Conservation (phyloP, 2,797 vertebrate genomes). For the Dendrocincla fuliginosa region DNA sequence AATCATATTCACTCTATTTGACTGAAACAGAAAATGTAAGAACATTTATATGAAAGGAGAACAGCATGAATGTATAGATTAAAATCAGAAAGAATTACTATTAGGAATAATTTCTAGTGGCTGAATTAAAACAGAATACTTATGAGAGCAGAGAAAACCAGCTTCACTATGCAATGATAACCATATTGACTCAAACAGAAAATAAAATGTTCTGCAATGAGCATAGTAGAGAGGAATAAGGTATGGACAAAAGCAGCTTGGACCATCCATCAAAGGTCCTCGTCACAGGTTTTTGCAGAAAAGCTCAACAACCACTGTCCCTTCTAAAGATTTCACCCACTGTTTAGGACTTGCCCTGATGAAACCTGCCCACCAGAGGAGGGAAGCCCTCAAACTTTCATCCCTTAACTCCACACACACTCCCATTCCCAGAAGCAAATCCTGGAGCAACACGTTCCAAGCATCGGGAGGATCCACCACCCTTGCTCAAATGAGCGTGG, state of each 20-base stretch:
- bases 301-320: not conserved
- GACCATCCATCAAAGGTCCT: not conserved
- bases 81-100: not conserved
- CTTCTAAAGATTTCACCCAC: not conserved
- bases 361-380: not conserved
- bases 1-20: constrained; percentile 3
- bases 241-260: not conserved
- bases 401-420: not conserved
- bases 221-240: not conserved
- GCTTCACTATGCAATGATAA: not conserved
- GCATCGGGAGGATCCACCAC: not conserved
- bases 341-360: not conserved
- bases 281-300: not conserved
- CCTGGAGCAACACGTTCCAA: not conserved
- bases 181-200: not conserved
- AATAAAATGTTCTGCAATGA: not conserved
- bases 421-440: not conserved
- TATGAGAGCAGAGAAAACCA: not conserved
- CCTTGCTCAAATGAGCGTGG: not conserved
- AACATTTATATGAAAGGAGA: not conserved
- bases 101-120: not conserved
- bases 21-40: constrained; percentile 32
- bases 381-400: not conserved
- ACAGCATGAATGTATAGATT: not conserved
- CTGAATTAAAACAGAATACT: constrained; percentile 40